Evolutionary conservation across 2,888 invertebrate genomes (phyloP), one percentile per base, ranked within the genome.

Genomic region (Polyommatus icarus): DNA sequence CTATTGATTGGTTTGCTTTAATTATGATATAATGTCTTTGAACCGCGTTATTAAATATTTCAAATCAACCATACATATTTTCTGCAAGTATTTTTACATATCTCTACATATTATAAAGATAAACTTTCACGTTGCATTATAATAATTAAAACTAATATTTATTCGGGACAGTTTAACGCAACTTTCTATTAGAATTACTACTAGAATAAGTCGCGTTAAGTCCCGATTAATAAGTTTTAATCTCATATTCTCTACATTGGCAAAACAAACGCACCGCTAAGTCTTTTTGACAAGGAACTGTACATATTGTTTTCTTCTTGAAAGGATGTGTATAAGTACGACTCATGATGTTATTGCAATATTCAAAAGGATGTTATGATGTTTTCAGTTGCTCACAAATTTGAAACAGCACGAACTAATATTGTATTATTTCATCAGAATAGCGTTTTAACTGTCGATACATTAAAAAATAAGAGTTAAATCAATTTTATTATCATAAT

Each of bases 321-420:
- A 61, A 24, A 61, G 61, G 61, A 61, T 61, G 61, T 61, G 24
- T 24, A 10, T 61, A 10, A 24, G 24, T 8, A 24, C 10, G 24
- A 10, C 61, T 61, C 61, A 61, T 61, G 24, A 61, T 61, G 61
- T 61, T 61, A 24, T 61, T 61, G 61, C 61, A 61, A 61, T 61
- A 24, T 24, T 61, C 12, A 10, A 61, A 10, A 61, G 61, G 61
- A 61, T 61, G 61, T 61, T 61, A 12, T 61, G 61, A 24, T 61
- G 61, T 61, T 61, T 61, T 61, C 61, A 61, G 61, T 61, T 61
- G 24, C 61, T 61, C 20, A 24, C 24, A 4, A 61, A 61, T 61
- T 24, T 24, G 61, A 61, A 61, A 61, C 24, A 61, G 3, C 20
- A 1, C 24, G 24, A 61, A 61, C 61, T 61, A 24, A 24, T 61